Percentiles rank a stretch among this genome's conserved stretches.
Evolutionary conservation across 2,113 vertebrate genomes (phyloP).

Genomic region (Ceuthmochares aereus): DNA sequence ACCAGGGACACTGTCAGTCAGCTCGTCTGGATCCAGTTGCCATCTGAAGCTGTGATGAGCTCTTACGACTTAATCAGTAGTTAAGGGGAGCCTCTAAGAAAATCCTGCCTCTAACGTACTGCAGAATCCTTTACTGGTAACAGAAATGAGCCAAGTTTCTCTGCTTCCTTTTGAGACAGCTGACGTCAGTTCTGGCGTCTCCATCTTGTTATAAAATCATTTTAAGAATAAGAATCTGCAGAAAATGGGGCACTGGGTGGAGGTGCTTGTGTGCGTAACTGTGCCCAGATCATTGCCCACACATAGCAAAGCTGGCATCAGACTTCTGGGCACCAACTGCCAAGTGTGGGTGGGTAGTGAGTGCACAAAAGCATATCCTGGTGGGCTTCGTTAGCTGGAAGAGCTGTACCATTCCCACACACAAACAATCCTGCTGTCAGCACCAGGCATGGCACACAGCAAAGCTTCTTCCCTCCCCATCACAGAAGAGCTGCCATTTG

Average conservation of each 20-base stretch:
- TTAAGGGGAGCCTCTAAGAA: not conserved
- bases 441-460: not conserved
- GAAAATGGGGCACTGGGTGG: conserved; percentile 41
- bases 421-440: not conserved
- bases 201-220: not conserved
- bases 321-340: not conserved
- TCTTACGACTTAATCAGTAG: not conserved
- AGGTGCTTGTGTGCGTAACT: not conserved
- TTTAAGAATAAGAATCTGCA: not conserved
- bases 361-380: not conserved
- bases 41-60: not conserved
- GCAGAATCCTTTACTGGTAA: not conserved
- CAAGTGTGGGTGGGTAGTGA: not conserved
- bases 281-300: not conserved
- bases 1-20: not conserved
- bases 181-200: not conserved
- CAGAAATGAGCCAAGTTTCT: not conserved
- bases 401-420: not conserved
- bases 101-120: not conserved
- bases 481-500: not conserved
- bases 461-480: not conserved
- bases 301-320: conserved; percentile 10
- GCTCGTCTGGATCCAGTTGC: not conserved
- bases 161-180: not conserved
- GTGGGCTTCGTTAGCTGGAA: not conserved